A percentile compares a stretch with the other conserved stretches of the same genome.
These are phyloP conservation scores for Anthopleura xanthogrammica DNA, from an alignment of 92 coral and sea anemone species.

Conservation along the genomic window DNA sequence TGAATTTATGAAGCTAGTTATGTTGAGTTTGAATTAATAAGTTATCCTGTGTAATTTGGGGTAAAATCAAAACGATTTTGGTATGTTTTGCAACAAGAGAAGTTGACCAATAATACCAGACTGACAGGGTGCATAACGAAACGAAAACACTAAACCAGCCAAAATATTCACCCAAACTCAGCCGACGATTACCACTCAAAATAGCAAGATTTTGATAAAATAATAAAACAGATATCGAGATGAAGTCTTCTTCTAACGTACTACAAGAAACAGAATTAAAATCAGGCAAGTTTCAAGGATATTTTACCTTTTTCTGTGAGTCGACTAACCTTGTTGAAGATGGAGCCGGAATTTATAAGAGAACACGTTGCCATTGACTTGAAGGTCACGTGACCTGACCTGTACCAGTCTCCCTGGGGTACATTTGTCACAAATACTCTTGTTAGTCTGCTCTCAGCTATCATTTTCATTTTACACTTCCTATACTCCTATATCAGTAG, in stretches of 20 bases:
- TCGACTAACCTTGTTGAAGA: slow-evolving; percentile 26
- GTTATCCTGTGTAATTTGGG: background rate
- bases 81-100: slow-evolving; percentile 30
- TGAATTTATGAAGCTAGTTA: background rate
- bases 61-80: background rate
- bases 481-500: background rate
- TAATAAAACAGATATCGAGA: slow-evolving; percentile 21
- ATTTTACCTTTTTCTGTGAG: slow-evolving; percentile 36
- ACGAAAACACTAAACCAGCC: slow-evolving; percentile 32
- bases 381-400: slow-evolving; percentile 44
- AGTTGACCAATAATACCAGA: slow-evolving; percentile 24
- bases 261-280: slow-evolving; percentile 30
- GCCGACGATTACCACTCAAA: slow-evolving; percentile 21
- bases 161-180: slow-evolving; percentile 29
- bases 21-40: background rate
- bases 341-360: slow-evolving; percentile 37
- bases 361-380: slow-evolving; percentile 40
- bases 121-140: slow-evolving; percentile 22
- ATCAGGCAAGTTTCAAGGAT: slow-evolving; percentile 18
- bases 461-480: background rate
- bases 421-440: slow-evolving; percentile 23
- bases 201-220: slow-evolving; percentile 3
- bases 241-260: slow-evolving; percentile 39
- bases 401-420: slow-evolving; percentile 38
- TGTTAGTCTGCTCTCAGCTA: background rate